Evolutionary conservation across 2,797 vertebrate species (phyloP).

Genomic region (Pteropus rufus): DNA sequence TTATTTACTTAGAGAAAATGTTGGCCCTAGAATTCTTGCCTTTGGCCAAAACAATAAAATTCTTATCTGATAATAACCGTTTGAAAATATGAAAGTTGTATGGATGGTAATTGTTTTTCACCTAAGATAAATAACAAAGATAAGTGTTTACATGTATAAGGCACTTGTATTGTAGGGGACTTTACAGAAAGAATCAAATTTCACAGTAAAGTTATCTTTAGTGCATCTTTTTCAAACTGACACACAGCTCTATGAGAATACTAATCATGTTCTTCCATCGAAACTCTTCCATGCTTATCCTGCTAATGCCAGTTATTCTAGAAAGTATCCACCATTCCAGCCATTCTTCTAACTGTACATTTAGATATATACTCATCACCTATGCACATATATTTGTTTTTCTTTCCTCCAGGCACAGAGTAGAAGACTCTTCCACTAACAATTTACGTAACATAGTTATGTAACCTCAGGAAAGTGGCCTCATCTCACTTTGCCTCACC

Average conservation of each 20-base stretch:
- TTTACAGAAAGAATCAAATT: conserved; percentile 16
- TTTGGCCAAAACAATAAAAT: conserved; percentile 19
- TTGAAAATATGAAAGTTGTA: conserved; percentile 14
- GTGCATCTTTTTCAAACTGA: background rate
- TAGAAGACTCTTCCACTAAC: background rate
- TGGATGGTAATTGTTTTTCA: background rate
- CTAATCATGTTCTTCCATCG: background rate
- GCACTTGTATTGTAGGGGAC: background rate
- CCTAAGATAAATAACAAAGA: conserved; percentile 9
- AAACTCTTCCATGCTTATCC: background rate
- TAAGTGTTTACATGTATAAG: background rate
- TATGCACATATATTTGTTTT: background rate
- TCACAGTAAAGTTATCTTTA: background rate
- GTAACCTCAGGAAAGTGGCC: background rate
- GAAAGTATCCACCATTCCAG: background rate
- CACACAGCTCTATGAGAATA: background rate
- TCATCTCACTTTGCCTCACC: background rate
- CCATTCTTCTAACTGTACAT: background rate
- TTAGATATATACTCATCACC: background rate
- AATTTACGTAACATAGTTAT: background rate
- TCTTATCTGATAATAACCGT: background rate
- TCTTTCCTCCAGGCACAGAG: background rate
- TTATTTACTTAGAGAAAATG: conserved; percentile 37
- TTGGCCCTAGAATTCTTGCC: background rate
- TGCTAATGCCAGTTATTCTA: background rate